Conservation (phyloP, 2,113 vertebrate genomes). For the Hemicordylus capensis region DNA sequence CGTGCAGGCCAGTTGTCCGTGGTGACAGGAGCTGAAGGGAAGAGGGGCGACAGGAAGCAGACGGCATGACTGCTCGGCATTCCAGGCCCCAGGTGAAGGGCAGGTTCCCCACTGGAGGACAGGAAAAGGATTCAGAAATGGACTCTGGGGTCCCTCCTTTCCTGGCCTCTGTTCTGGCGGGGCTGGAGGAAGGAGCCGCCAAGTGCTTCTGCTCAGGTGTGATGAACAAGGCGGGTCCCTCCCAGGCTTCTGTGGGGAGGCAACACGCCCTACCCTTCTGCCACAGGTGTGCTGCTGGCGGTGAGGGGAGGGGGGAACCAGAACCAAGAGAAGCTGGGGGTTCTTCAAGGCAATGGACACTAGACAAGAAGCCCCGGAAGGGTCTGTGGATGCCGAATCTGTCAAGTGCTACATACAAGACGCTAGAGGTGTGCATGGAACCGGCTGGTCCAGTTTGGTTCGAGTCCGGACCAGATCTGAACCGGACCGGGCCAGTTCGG, state of each 20-base stretch:
- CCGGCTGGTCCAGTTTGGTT: too few species aligned
- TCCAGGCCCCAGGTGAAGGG: not conserved
- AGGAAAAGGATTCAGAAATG: not conserved
- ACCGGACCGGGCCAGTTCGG: too few species aligned
- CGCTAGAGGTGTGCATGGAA: too few species aligned
- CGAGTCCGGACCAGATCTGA: too few species aligned
- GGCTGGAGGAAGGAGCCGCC: not conserved
- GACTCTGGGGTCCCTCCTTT: not conserved
- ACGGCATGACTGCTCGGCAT: not conserved
- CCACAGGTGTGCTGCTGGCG: too few species aligned
- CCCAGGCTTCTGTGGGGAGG: not conserved
- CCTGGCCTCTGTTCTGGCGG: not conserved
- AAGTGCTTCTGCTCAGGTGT: not conserved
- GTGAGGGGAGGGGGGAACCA: not conserved
- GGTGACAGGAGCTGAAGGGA: constrained; percentile 75
- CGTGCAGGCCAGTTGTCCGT: constrained; percentile 82
- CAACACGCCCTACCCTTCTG: too few species aligned
- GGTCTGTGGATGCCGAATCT: not conserved
- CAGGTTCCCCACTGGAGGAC: not conserved
- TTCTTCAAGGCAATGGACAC: not conserved
- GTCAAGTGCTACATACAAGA: too few species aligned
- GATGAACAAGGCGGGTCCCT: too few species aligned
- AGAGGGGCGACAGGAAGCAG: not conserved
- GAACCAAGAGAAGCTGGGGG: not conserved
- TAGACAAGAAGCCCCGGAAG: not conserved